Evolutionary conservation across 2,888 invertebrate genomes (phyloP).

Genomic region (Drosophila atripex): DNA sequence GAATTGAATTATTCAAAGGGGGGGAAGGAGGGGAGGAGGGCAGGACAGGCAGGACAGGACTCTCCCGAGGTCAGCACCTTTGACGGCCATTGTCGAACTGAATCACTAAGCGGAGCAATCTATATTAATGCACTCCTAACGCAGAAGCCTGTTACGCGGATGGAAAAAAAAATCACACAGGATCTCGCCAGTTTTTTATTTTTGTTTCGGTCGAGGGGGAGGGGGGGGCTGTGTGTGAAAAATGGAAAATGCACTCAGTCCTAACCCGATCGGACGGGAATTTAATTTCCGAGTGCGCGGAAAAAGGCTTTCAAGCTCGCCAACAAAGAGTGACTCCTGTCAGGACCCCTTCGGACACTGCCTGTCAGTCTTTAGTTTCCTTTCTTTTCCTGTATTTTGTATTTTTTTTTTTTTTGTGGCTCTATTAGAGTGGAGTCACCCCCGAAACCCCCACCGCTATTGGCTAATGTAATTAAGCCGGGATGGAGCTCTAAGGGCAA

Average conservation of each 20-base stretch:
- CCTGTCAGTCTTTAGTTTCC: background rate
- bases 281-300: slow-evolving; percentile 28
- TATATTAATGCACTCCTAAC: slow-evolving; percentile 25
- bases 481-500: slow-evolving; percentile 8
- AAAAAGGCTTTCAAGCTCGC: slow-evolving; percentile 27
- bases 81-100: slow-evolving; percentile 31
- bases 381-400: background rate
- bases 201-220: too few species aligned
- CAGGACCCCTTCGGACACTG: background rate
- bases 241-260: background rate
- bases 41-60: background rate
- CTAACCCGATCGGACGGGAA: slow-evolving; percentile 8
- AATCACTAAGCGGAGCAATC: slow-evolving; percentile 27
- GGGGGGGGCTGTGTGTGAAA: too few species aligned
- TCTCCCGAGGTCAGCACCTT: slow-evolving; percentile 12
- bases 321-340: slow-evolving; percentile 1
- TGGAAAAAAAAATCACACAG: background rate
- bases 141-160: background rate
- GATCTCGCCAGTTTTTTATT: too few species aligned
- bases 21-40: too few species aligned
- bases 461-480: slow-evolving; percentile 46
- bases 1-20: slow-evolving; percentile 23
- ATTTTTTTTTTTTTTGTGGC: background rate
- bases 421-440: background rate
- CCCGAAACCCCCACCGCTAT: background rate